Evolutionary conservation across 1,140 invertebrate species (phyloP).

Genomic region (Mactra quadrangularis): DNA sequence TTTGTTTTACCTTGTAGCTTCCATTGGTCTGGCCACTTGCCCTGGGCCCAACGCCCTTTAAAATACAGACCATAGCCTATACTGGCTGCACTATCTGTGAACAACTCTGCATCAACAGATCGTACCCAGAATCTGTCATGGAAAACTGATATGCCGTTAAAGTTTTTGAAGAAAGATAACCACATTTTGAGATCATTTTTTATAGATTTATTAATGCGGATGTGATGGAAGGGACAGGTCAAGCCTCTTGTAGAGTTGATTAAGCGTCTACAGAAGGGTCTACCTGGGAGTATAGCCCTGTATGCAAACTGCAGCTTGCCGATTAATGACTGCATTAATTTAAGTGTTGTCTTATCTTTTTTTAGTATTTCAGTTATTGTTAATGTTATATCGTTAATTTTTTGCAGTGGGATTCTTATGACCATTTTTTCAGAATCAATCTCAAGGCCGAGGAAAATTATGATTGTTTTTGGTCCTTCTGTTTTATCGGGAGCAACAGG

Average conservation of each 20-base stretch:
- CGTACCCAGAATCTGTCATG: too few relatives aligned
- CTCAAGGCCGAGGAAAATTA: conserved; percentile 30
- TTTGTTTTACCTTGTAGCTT: too few relatives aligned
- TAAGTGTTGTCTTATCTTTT: neutral
- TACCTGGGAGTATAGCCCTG: conserved; percentile 35
- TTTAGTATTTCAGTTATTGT: neutral
- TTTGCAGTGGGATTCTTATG: too few relatives aligned
- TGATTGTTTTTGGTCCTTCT: neutral
- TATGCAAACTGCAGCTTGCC: conserved; percentile 56
- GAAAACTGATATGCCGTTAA: too few relatives aligned
- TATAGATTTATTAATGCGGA: conserved; percentile 1
- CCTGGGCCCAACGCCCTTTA: conserved; percentile 37
- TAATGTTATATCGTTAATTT: too few relatives aligned
- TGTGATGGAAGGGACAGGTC: conserved; percentile 49
- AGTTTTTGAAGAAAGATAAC: conserved; percentile 46
- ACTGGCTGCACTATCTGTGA: conserved; percentile 49
- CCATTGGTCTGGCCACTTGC: conserved; percentile 4
- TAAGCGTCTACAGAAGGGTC: conserved; percentile 47
- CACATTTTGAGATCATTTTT: conserved; percentile 16
- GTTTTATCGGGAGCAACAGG: conserved; percentile 42
- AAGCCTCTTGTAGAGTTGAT: conserved; percentile 43
- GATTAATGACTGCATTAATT: conserved; percentile 50
- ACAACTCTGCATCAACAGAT: conserved; percentile 12
- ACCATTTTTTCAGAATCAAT: neutral
- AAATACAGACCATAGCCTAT: conserved; percentile 47